Percentiles rank a stretch among this genome's conserved stretches.
Conservation (phyloP, 2,888 invertebrate genomes). For the Alsophila aescularia region DNA sequence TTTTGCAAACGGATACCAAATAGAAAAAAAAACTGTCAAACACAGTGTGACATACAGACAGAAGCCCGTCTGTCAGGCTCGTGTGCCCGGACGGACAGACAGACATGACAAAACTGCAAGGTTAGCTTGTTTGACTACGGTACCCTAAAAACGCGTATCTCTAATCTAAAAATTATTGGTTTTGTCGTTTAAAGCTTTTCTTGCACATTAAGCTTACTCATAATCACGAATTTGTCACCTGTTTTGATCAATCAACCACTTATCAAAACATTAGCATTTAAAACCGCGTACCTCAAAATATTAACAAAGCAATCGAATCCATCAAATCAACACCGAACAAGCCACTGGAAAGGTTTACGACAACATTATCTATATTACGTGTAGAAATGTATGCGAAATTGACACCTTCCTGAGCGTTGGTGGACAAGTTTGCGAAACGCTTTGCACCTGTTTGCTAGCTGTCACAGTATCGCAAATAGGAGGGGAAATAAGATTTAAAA, state of each 20-base stretch:
- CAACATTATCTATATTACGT: slow-evolving; percentile 30
- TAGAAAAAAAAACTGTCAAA: too few relatives aligned
- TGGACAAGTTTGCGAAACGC: slow-evolving; percentile 25
- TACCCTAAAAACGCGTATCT: too few relatives aligned
- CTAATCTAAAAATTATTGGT: too few relatives aligned
- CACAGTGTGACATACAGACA: too few relatives aligned
- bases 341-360: slow-evolving; percentile 24
- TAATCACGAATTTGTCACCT: not conserved
- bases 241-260: not conserved
- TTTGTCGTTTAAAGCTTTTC: too few relatives aligned
- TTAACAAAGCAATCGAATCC: slow-evolving; percentile 15
- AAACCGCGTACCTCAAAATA: slow-evolving; percentile 12
- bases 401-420: slow-evolving; percentile 23
- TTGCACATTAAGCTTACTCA: too few relatives aligned
- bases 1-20: too few relatives aligned
- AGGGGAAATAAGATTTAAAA: not conserved
- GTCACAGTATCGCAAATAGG: slow-evolving; percentile 1
- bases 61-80: too few relatives aligned
- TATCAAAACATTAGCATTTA: slow-evolving; percentile 13
- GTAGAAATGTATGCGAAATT: slow-evolving; percentile 26
- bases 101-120: too few relatives aligned
- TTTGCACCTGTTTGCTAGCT: slow-evolving; percentile 22
- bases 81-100: too few relatives aligned
- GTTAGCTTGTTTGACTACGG: too few relatives aligned
- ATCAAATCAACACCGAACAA: slow-evolving; percentile 31